Evolutionary conservation across 2,113 vertebrate genomes (phyloP), one percentile per base, ranked within the genome.

Genomic region (Chionodraco myersi): DNA sequence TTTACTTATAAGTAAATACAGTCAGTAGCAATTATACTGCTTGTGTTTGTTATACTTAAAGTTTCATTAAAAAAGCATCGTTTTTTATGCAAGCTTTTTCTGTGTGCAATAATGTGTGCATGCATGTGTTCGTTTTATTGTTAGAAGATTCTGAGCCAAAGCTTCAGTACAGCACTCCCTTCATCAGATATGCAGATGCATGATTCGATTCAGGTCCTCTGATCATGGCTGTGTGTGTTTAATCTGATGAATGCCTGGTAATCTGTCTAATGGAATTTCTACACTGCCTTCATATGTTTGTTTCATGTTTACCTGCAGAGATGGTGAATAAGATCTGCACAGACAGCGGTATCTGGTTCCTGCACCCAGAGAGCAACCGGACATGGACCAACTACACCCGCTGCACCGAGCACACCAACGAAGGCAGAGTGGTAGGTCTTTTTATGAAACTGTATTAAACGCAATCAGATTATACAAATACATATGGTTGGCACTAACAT

Each of bases 381-480:
- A 99, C 96, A 0, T 99, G 98, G 98, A 98, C 97, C 53, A 98
- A 99, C 89, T 99, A 96, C 83, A 99, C 97, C 4, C 95, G 91
- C 75, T 99, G 98, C 86, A 98, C 94, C 10, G 79, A 93, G 68
- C 94, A 94, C 83, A 97, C 96, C 0, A 94, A 81, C 0, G 95
- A 96, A 84, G 96, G 96, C 91, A 91, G 96, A 86, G 94, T 97
- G 95, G 98, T 99, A 92, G 7, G 89, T 81, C 9, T 5, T 30
- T 15, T 14, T 11, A n/a, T 18, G 2, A 45, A 26, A 41, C 6
- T 21, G 3, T 53, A 7, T 61, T 11, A 6, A 48, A 44, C 18
- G 13, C 9, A 49, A 45, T 52, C 6, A 18, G 13, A 49, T 16
- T 26, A 9, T 4, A n/a, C 64, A 64, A 0, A 56, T 6, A 51